These are phyloP conservation scores for Ovibos moschatus DNA, from an alignment of 2,113 vertebrate species.

Conservation along the genomic window DNA sequence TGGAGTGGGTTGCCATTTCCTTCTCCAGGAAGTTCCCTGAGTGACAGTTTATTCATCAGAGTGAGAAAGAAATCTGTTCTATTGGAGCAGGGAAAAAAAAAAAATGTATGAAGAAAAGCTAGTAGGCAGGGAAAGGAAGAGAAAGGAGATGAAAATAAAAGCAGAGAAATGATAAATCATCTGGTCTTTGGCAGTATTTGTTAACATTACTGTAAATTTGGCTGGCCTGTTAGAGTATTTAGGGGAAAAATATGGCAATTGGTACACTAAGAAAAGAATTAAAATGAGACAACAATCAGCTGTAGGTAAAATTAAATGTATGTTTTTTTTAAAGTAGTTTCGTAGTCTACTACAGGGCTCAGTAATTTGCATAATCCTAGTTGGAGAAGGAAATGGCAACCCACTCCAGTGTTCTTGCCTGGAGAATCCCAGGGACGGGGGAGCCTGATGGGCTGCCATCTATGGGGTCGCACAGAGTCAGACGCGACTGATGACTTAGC, in stretches of 20 bases:
- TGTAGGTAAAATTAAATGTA: not conserved
- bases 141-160: not conserved
- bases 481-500: too few relatives aligned
- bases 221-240: not conserved
- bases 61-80: not conserved
- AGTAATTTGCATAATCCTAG: not conserved
- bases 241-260: not conserved
- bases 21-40: not conserved
- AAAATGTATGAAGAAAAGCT: not conserved
- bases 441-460: too few relatives aligned
- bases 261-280: not conserved
- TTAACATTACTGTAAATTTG: not conserved
- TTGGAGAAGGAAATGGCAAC: too few relatives aligned
- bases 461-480: too few relatives aligned
- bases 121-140: not conserved
- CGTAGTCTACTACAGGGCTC: not conserved
- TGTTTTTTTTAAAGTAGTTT: not conserved
- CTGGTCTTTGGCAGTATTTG: not conserved
- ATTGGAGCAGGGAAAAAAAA: not conserved
- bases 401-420: too few relatives aligned
- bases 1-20: too few relatives aligned
- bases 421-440: too few relatives aligned
- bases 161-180: not conserved
- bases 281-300: not conserved
- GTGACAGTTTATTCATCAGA: not conserved